A percentile compares a stretch with the other conserved stretches of the same genome.
phyloP scores from a whole-genome alignment of 2,113 vertebrate species.

The Takifugu flavidus region DNA sequence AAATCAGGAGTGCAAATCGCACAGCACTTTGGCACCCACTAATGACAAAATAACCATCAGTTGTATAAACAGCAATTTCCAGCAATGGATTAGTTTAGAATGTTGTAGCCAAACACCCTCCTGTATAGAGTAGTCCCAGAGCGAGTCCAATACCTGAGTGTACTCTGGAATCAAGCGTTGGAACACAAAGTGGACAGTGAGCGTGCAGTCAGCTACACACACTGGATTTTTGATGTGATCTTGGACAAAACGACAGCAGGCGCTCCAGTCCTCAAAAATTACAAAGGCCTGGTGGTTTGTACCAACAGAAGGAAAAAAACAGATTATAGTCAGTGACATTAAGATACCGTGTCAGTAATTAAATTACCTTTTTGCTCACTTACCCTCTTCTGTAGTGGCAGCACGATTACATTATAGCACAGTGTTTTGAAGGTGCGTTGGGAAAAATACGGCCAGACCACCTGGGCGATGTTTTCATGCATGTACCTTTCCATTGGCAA shows the following conservation, averaged over 20 bases:
- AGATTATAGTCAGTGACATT: background rate
- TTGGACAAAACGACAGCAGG: slow-evolving; percentile 3
- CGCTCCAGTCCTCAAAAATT: background rate
- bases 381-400: slow-evolving; percentile 40
- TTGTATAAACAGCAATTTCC: too few species aligned
- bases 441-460: slow-evolving; percentile 13
- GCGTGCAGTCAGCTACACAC: fast-evolving
- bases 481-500: slow-evolving; percentile 8
- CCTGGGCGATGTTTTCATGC: slow-evolving; percentile 12
- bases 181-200: slow-evolving; percentile 17
- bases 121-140: too few species aligned
- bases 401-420: slow-evolving; percentile 21
- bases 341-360: background rate
- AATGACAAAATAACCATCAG: too few species aligned
- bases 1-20: too few species aligned
- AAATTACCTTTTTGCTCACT: background rate
- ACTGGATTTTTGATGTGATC: background rate
- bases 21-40: too few species aligned
- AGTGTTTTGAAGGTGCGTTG: background rate
- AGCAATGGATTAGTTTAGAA: too few species aligned
- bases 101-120: too few species aligned
- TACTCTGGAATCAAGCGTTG: background rate
- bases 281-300: slow-evolving; percentile 32
- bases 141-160: slow-evolving; percentile 19
- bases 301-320: background rate